Evolutionary conservation across 2,888 invertebrate genomes (phyloP).

Genomic region (Cheilosia soror): DNA sequence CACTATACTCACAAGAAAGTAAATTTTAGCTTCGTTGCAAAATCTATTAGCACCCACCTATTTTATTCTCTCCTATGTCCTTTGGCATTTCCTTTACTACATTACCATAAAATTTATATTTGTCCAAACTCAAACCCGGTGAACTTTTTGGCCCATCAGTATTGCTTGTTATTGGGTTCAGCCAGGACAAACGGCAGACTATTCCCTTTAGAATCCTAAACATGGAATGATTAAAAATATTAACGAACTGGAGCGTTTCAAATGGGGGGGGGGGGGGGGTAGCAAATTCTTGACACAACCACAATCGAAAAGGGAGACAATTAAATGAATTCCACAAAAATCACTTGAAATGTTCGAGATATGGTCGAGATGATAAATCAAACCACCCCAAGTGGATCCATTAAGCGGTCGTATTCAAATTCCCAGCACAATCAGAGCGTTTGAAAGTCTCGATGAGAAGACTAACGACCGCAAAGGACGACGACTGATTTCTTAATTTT

Average conservation of each 20-base stretch:
- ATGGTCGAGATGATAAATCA: background rate
- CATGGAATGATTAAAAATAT: too few relatives aligned
- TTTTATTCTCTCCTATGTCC: too few relatives aligned
- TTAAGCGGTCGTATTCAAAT: conserved; percentile 51
- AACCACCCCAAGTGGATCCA: background rate
- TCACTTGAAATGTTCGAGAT: background rate
- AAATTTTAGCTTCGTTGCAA: too few relatives aligned
- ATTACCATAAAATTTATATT: too few relatives aligned
- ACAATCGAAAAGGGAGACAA: background rate
- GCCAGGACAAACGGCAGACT: too few relatives aligned
- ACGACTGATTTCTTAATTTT: conserved; percentile 2
- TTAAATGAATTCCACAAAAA: background rate
- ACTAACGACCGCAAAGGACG: conserved; percentile 40
- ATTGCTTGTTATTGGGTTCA: too few relatives aligned
- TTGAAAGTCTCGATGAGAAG: conserved; percentile 23
- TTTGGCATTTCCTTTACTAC: too few relatives aligned
- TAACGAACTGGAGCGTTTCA: background rate
- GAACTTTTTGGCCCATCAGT: too few relatives aligned
- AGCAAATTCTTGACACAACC: background rate
- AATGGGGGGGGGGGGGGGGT: background rate
- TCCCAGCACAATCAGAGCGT: conserved; percentile 12
- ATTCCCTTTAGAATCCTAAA: too few relatives aligned
- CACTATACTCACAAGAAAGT: too few relatives aligned
- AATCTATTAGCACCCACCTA: too few relatives aligned
- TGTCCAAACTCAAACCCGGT: too few relatives aligned